Evolutionary conservation across 2,113 vertebrate genomes (phyloP), one percentile per base, ranked within the genome.

Genomic region (Puntigrus tetrazona): DNA sequence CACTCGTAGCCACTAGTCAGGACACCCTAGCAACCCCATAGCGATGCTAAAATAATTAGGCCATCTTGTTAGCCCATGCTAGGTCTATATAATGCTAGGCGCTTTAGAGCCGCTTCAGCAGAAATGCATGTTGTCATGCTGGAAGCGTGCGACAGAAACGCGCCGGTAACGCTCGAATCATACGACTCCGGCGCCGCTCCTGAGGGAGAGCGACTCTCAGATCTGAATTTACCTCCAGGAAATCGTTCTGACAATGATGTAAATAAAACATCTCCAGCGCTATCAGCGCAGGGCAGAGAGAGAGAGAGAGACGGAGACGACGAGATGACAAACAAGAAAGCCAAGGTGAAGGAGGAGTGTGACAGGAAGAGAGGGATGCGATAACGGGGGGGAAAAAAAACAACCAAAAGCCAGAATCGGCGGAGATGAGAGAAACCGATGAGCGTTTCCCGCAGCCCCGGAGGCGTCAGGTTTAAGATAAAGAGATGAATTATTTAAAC

Each of bases 161-260:
- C 3, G 55, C 41, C 27, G 25, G 34, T 20, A 65, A 16, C 22
- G 47, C 67, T 77, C 41, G n/a, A 69, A 86, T 70, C 57, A 75
- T 25, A 67, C 38, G 31, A 83, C 75, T 86, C 80, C 63, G 16
- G 20, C 27, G 76, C 52, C 47, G 65, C 84, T 84, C 87, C 82
- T 2, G 50, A 83, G 84, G 87, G 78, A 74, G 14, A 50, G n/a
- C 6, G 6, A 73, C 73, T 72, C 78, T 86, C 57, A 84, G 82
- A 88, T 88, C 87, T 88, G 85, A 88, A 84, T 88, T 84, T 86
- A 88, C 81, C 82, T 84, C 65, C 84, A 86, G 85, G 84, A 88
- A 88, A 86, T 86, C 27, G 84, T 84, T 84, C 87, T 82, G 82
- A 82, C 84, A 86, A 36, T 55, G 80, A 82, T 52, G 87, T 88